Evolutionary conservation across 2,113 vertebrate genomes (phyloP).

Genomic region (Tympanuchus pallidicinctus): DNA sequence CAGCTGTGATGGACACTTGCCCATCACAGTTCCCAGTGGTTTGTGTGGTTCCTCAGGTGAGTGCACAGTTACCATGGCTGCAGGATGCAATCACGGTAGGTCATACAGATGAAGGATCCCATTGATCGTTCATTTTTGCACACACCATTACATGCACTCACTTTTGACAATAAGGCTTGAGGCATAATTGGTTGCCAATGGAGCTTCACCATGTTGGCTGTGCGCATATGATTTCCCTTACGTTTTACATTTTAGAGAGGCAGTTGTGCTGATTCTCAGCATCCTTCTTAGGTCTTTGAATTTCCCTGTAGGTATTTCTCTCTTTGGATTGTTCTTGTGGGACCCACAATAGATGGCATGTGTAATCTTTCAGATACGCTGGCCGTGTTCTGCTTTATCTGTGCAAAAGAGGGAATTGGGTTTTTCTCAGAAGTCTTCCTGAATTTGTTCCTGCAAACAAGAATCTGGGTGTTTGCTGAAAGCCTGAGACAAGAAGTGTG

Average conservation of each 20-base stretch:
- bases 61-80: slow-evolving; percentile 43
- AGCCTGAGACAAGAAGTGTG: background rate
- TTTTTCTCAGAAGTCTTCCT: background rate
- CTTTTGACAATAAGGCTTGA: background rate
- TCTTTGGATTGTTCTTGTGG: background rate
- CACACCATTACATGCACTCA: slow-evolving; percentile 48
- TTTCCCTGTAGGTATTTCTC: background rate
- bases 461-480: background rate
- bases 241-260: background rate
- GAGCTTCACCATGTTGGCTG: slow-evolving; percentile 41
- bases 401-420: background rate
- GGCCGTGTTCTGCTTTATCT: background rate
- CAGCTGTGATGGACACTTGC: background rate
- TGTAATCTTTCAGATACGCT: background rate
- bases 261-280: background rate
- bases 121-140: slow-evolving; percentile 48
- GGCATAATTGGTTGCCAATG: slow-evolving; percentile 39
- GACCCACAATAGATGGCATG: background rate
- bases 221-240: background rate
- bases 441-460: background rate
- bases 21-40: background rate
- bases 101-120: slow-evolving; percentile 2
- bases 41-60: background rate
- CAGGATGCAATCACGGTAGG: background rate
- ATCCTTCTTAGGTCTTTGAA: background rate